Evolutionary conservation across 2,797 vertebrate species (phyloP).

Genomic region (Morus bassanus): DNA sequence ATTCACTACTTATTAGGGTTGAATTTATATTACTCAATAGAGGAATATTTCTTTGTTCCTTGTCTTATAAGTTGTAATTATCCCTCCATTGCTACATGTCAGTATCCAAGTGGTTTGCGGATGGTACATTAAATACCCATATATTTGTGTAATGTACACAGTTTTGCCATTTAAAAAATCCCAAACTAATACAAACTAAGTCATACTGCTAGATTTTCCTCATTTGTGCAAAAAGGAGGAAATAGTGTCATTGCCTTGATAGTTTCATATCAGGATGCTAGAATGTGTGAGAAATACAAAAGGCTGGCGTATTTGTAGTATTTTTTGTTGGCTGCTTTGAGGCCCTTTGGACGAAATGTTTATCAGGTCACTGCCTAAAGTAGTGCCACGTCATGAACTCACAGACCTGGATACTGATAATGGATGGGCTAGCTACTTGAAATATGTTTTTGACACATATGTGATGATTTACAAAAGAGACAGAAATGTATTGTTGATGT

Average conservation of each 20-base stretch:
- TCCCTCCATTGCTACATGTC: not conserved
- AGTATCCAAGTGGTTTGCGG: not conserved
- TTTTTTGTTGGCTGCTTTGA: not conserved
- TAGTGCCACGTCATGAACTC: not conserved
- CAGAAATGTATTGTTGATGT: not conserved
- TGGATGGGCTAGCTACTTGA: not conserved
- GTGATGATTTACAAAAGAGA: not conserved
- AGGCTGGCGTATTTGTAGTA: not conserved
- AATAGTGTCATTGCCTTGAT: not conserved
- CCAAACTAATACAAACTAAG: not conserved
- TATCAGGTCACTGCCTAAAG: not conserved
- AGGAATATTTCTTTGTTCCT: not conserved
- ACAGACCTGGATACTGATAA: not conserved
- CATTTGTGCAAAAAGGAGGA: not conserved
- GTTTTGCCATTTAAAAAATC: not conserved
- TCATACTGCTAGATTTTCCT: not conserved
- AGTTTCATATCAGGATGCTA: not conserved
- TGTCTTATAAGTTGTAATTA: not conserved
- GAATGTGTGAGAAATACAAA: not conserved
- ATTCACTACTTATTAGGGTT: conserved; percentile 3
- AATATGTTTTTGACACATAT: not conserved
- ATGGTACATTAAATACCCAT: not conserved
- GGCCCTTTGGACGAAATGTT: not conserved
- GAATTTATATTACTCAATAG: not conserved
- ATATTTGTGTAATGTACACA: not conserved